These are phyloP conservation scores for Sorex maritimensis DNA, from an alignment of 2,797 vertebrate genomes.

Conservation along the genomic window DNA sequence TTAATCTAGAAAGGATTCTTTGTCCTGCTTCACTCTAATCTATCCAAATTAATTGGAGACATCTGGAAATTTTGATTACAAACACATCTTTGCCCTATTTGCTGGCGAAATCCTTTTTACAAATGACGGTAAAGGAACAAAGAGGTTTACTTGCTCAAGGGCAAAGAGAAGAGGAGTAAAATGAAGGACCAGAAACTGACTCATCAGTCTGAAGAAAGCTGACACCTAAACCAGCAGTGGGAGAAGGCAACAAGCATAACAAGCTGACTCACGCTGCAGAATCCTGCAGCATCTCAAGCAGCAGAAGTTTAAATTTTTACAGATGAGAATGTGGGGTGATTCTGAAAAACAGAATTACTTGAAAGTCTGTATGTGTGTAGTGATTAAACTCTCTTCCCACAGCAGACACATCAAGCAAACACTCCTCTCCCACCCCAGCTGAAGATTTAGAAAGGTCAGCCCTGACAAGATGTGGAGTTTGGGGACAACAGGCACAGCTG, in stretches of 20 bases:
- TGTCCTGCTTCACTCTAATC: conserved; percentile 34
- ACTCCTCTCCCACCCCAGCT: neutral
- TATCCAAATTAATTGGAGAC: neutral
- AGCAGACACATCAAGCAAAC: neutral
- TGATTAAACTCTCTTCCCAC: neutral
- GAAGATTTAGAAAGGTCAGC: neutral
- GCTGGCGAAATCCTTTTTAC: conserved; percentile 9
- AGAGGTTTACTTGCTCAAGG: neutral
- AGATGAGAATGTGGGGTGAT: neutral
- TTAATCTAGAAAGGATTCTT: conserved; percentile 47
- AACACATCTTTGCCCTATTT: neutral
- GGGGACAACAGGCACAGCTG: neutral
- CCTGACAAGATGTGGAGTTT: neutral
- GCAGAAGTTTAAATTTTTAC: neutral
- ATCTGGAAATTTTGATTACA: conserved; percentile 19
- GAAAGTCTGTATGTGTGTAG: neutral
- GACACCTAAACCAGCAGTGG: conserved; percentile 33
- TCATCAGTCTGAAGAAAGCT: conserved; percentile 60
- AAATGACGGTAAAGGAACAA: neutral
- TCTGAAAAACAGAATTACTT: neutral
- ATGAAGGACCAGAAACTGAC: neutral
- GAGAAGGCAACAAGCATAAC: neutral
- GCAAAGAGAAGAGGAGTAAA: conserved; percentile 46
- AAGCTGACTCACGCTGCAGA: conserved; percentile 69
- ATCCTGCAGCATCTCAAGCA: neutral